Conservation (phyloP, 2,888 invertebrate genomes). For the Lithophane semibrunnea region DNA sequence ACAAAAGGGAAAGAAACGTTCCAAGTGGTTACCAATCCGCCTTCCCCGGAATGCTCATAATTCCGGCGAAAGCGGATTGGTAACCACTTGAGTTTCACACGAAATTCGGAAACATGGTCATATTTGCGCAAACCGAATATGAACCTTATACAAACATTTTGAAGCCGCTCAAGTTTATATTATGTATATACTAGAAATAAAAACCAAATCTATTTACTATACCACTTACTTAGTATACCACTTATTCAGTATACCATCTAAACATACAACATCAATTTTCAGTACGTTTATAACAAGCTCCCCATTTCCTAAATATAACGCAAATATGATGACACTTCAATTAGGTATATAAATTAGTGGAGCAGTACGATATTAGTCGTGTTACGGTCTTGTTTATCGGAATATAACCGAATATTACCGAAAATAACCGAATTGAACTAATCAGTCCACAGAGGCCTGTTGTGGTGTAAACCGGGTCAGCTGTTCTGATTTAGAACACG, state of each 20-base stretch:
- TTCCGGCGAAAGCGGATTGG: no score
- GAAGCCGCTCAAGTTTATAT: no score
- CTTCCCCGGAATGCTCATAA: no score
- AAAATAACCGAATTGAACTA: constrained; percentile 19
- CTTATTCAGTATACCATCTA: neutral
- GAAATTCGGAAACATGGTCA: no score
- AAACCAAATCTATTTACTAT: neutral
- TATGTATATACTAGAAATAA: no score
- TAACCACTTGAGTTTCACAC: no score
- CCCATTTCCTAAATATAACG: neutral
- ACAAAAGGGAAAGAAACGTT: no score
- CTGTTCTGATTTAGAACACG: constrained; percentile 26
- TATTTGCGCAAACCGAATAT: no score
- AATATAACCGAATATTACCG: constrained; percentile 13
- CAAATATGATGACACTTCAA: constrained; percentile 20
- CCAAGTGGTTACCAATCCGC: no score
- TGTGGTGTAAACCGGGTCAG: constrained; percentile 40
- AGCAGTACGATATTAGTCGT: neutral
- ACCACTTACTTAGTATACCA: neutral
- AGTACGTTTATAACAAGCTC: neutral
- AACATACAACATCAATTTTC: constrained; percentile 17
- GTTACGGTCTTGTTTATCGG: neutral
- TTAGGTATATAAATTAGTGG: constrained; percentile 17
- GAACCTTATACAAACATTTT: no score
- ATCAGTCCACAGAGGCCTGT: constrained; percentile 27